A percentile compares a stretch with the other conserved stretches of the same genome.
Conservation (phyloP, 2,113 vertebrate species). For the Dromas ardeola region DNA sequence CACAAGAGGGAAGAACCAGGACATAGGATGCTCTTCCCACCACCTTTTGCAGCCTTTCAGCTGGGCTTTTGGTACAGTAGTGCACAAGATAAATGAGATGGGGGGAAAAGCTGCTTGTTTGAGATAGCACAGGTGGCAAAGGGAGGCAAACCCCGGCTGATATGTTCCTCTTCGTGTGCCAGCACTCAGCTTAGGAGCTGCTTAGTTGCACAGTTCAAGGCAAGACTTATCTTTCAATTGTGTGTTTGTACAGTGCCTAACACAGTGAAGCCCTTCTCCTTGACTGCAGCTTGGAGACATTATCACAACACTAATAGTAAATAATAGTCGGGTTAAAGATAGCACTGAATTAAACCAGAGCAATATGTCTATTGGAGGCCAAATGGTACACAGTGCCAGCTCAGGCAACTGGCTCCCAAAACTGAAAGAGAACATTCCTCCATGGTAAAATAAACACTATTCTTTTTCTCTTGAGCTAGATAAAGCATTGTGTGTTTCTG, state of each 20-base stretch:
- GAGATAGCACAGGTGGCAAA: neutral
- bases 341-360: slow-evolving; percentile 53
- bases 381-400: slow-evolving; percentile 1
- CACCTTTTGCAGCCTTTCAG: neutral
- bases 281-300: slow-evolving; percentile 19
- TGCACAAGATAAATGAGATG: neutral
- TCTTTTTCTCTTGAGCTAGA: slow-evolving; percentile 66
- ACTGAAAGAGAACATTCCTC: slow-evolving; percentile 67
- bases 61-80: neutral
- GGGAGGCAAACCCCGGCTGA: neutral
- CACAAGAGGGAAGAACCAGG: neutral
- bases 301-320: slow-evolving; percentile 52
- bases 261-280: slow-evolving; percentile 30
- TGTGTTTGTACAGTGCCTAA: slow-evolving; percentile 27
- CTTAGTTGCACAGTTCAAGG: neutral
- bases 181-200: neutral
- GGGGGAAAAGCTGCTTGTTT: neutral
- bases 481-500: slow-evolving; percentile 61
- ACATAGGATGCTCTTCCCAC: neutral
- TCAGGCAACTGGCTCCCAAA: slow-evolving; percentile 50
- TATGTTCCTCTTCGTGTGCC: neutral
- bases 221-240: slow-evolving; percentile 18
- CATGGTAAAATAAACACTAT: slow-evolving; percentile 70
- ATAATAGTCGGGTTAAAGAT: slow-evolving; percentile 58
- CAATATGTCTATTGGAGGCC: neutral